Evolutionary conservation across 2,797 vertebrate species (phyloP).

Genomic region (Choloepus didactylus): DNA sequence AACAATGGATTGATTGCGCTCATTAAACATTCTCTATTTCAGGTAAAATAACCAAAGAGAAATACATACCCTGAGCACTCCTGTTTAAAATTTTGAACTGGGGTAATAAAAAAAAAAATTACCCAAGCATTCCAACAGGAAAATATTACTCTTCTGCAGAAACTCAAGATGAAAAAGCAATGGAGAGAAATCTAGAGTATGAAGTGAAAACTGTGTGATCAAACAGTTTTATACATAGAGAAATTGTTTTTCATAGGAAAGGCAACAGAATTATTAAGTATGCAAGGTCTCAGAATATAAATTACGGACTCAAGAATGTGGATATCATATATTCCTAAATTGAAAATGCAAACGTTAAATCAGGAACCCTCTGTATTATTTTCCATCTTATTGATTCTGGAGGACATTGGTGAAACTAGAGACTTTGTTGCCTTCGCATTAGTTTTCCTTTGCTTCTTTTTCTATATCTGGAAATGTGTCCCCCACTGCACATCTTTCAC

Average conservation of each 20-base stretch:
- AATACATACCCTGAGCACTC: neutral
- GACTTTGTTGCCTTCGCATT: neutral
- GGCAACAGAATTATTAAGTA: neutral
- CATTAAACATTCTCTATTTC: neutral
- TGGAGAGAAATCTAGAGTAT: neutral
- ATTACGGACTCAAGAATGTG: neutral
- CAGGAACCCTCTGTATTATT: neutral
- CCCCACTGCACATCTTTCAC: neutral
- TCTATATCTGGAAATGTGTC: neutral
- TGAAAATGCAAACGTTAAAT: neutral
- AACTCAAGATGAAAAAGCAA: neutral
- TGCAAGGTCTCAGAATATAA: neutral
- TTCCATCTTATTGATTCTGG: neutral
- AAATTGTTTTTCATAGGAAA: neutral
- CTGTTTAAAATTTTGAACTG: neutral
- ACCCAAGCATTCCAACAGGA: neutral
- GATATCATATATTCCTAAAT: neutral
- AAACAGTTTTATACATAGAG: neutral
- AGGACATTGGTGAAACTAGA: neutral
- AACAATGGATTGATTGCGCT: neutral
- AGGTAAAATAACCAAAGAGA: neutral
- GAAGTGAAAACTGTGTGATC: neutral
- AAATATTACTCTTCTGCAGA: neutral
- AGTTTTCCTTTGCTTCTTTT: constrained; percentile 13
- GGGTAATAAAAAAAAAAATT: neutral